Percentiles rank a stretch among this genome's conserved stretches.
Evolutionary conservation across 2,113 vertebrate species (phyloP).

Genomic region (Scophthalmus maximus): DNA sequence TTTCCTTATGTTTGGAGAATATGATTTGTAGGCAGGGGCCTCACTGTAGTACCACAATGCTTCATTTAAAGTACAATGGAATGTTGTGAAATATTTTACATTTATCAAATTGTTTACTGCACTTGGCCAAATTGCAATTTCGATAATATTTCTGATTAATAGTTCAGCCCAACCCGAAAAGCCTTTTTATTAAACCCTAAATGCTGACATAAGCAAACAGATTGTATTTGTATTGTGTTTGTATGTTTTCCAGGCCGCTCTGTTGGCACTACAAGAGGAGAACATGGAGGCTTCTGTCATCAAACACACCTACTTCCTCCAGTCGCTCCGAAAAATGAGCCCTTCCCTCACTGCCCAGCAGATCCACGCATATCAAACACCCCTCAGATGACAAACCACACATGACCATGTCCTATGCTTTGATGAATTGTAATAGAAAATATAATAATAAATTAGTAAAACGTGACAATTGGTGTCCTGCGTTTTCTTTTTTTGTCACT

Average conservation of each 20-base stretch:
- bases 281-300: conserved; percentile 86
- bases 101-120: no score
- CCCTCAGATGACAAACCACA: conserved; percentile 65
- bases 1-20: no score
- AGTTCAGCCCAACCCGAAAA: no score
- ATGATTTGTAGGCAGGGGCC: no score
- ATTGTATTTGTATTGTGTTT: not conserved
- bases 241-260: conserved; percentile 89
- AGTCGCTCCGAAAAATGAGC: conserved; percentile 81
- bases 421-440: not conserved
- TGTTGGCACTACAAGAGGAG: conserved; percentile 88
- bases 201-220: not conserved
- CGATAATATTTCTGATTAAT: no score
- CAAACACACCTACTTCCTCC: conserved; percentile 85
- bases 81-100: no score
- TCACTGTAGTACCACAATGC: no score
- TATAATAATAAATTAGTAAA: conserved; percentile 47
- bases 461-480: not conserved
- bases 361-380: conserved; percentile 85
- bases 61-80: no score
- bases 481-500: not conserved
- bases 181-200: no score
- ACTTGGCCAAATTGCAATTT: no score
- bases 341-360: conserved; percentile 87
- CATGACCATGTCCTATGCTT: conserved; percentile 20